Conservation (phyloP, 2,797 vertebrate genomes). For the Halcyon leucocephala region DNA sequence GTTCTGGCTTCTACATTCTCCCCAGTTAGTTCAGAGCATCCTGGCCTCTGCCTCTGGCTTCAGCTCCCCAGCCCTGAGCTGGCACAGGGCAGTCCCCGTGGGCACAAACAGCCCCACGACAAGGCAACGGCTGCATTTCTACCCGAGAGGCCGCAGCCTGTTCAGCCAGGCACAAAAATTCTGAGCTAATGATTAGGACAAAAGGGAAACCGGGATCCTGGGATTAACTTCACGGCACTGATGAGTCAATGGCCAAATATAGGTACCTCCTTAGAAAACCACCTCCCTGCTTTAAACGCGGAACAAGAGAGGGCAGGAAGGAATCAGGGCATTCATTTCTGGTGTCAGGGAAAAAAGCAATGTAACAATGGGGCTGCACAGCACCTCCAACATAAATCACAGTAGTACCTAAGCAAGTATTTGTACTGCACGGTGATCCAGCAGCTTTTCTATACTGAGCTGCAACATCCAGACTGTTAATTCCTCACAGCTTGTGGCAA, state of each 20-base stretch:
- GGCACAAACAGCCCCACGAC: neutral
- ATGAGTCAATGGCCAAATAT: neutral
- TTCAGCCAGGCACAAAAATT: neutral
- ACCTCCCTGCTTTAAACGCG: neutral
- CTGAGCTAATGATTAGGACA: neutral
- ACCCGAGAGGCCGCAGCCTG: neutral
- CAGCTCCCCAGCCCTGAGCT: neutral
- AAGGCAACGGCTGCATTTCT: neutral
- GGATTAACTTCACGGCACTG: neutral
- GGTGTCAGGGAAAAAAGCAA: neutral
- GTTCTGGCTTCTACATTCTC: neutral
- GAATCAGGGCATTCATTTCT: neutral
- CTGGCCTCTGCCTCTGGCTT: neutral
- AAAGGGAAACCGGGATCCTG: neutral
- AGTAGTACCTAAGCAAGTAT: neutral
- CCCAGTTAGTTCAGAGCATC: neutral
- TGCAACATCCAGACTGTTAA: neutral
- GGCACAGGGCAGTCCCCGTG: neutral
- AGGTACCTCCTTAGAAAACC: neutral
- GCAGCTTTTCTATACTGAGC: neutral
- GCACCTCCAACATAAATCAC: neutral
- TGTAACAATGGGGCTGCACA: neutral
- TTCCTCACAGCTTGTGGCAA: neutral
- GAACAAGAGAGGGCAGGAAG: neutral
- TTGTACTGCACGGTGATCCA: neutral